Evolutionary conservation across 2,113 vertebrate genomes (phyloP).

Genomic region (Beaufortia kweichowensis): DNA sequence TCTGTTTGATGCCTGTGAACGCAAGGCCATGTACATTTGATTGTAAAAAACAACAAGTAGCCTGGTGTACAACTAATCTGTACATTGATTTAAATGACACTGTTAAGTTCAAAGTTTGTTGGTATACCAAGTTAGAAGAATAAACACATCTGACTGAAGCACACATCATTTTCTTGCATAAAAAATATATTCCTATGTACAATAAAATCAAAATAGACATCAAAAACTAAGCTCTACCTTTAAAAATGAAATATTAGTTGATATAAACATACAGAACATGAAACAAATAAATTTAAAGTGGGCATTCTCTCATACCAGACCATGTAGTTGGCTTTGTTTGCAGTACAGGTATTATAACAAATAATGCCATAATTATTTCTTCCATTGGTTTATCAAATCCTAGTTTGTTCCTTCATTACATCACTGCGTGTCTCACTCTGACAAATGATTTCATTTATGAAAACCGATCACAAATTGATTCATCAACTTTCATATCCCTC

Average conservation of each 20-base stretch:
- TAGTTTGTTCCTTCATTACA: constrained; percentile 5
- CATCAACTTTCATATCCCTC: constrained; percentile 29
- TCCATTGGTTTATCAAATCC: not conserved
- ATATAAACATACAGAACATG: constrained; percentile 29
- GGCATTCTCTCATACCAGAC: not conserved
- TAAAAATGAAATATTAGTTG: constrained; percentile 38
- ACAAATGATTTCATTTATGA: constrained; percentile 9
- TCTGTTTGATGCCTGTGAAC: constrained; percentile 28
- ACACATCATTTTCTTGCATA: constrained; percentile 39
- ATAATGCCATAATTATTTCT: not conserved
- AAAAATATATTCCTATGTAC: constrained; percentile 60
- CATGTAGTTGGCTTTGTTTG: constrained; percentile 21
- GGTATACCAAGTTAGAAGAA: constrained; percentile 38
- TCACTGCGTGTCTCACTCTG: constrained; percentile 17
- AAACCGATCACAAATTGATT: constrained; percentile 29
- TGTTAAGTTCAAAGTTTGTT: constrained; percentile 17
- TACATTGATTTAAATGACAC: constrained; percentile 31
- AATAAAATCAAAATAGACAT: constrained; percentile 36
- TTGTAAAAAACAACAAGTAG: constrained; percentile 20
- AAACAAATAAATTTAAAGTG: constrained; percentile 6
- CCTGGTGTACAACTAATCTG: constrained; percentile 19
- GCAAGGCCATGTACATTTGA: constrained; percentile 34
- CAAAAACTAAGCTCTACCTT: constrained; percentile 33
- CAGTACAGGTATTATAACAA: not conserved
- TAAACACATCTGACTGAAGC: constrained; percentile 28